Evolutionary conservation across 2,113 vertebrate genomes (phyloP), one percentile per base, ranked within the genome.

Genomic region (Pygoscelis adeliae): DNA sequence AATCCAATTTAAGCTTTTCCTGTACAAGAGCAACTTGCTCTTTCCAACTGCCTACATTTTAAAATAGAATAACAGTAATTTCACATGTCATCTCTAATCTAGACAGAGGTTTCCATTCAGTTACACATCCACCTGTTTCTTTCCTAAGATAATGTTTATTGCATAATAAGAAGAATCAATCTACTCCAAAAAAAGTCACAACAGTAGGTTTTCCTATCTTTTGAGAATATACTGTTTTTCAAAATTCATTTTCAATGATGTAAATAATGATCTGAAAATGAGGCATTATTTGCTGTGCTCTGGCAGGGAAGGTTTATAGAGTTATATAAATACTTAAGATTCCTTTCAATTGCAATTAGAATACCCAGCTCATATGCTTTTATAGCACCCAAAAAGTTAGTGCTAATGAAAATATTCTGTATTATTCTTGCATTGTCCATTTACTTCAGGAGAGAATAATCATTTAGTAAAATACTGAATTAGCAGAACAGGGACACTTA

Each of bases 1-100:
- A 88, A 93, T 92, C 21, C 77, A 93, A 47, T 97, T 97, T 97
- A 93, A 90, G 61, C 42, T 90, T 94, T 89, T 92, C 36, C 58
- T 83, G 26, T 52, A 77, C 63, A 72, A 82, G 21, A 94, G 22
- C 55, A 97, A 83, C 56, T 53, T 93, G 78, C 61, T 96, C 42
- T 84, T 88, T 61, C 66, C 89, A 93, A 30, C 63, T 93, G 76
- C 80, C 49, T 72, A 72, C 59, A 69, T 87, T 96, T 95, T 86
- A 96, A 95, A 91, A 73, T 59, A 94, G 88, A 95, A 25, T 50
- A 38, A 76, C 73, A 63, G 85, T 85, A 73, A 84, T 63, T 95
- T 89, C 55, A 78, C 21, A n/a, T n/a, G 20, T 90, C 91, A 84
- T 84, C 46, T 90, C 88, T 94, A 50, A 95, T 95, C 91, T 61